phyloP scores from a whole-genome alignment of 2,113 vertebrate species.

The Malurus cyaneus region DNA sequence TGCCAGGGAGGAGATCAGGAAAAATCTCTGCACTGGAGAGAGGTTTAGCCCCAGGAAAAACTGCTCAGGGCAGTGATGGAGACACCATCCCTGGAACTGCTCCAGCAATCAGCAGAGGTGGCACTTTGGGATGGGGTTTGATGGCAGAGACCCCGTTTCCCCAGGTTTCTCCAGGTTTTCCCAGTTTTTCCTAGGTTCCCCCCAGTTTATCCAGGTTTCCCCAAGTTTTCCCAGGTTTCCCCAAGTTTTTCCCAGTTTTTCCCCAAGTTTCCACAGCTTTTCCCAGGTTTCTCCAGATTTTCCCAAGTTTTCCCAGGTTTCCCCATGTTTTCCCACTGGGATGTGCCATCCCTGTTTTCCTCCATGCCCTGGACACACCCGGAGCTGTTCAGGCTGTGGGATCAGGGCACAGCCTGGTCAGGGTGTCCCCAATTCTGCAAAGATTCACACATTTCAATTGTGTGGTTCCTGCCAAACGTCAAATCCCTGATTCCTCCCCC shows the following conservation, averaged over 20 bases:
- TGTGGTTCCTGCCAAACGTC: fast-evolving
- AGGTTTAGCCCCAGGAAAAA: neutral
- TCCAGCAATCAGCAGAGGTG: fast-evolving
- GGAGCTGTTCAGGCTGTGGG: neutral
- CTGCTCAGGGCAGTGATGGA: neutral
- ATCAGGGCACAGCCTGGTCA: neutral
- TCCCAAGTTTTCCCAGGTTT: too few species aligned
- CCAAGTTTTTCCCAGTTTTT: too few species aligned
- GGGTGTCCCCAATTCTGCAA: fast-evolving
- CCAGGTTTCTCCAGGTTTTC: neutral
- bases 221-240: too few species aligned
- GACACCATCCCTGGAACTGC: neutral
- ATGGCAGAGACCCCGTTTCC: too few species aligned
- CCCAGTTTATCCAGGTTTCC: neutral
- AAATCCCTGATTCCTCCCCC: neutral
- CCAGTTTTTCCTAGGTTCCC: neutral
- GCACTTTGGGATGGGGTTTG: fast-evolving
- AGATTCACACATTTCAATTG: neutral
- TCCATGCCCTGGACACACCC: too few species aligned
- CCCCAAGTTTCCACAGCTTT: too few species aligned
- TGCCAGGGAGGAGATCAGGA: neutral
- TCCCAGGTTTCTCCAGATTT: too few species aligned
- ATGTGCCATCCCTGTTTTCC: neutral
- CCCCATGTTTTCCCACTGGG: neutral
- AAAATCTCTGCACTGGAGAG: fast-evolving